Conservation (phyloP, 1,140 invertebrate species). For the Palaemon carinicauda region DNA sequence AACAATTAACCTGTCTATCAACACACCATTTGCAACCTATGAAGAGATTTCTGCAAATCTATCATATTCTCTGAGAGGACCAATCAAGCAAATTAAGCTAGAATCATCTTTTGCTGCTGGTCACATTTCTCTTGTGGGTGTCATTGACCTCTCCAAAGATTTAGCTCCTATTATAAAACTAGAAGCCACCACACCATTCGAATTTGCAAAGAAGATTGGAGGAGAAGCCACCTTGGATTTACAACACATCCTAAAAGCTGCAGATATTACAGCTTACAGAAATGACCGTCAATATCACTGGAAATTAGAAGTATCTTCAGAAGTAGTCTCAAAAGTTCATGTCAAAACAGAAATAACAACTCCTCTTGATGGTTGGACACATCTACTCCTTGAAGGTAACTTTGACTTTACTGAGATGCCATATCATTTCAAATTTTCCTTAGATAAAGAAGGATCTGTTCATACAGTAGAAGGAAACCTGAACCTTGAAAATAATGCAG, state of each 20-base stretch:
- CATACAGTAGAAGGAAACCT: neutral
- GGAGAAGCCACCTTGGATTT: neutral
- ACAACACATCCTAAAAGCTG: neutral
- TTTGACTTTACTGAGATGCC: neutral
- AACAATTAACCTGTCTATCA: neutral
- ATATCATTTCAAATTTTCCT: neutral
- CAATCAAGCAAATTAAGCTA: neutral
- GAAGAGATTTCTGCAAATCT: neutral
- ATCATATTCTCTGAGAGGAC: neutral
- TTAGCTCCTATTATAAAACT: neutral
- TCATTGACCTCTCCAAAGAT: neutral
- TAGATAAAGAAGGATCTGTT: neutral
- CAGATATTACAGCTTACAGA: neutral
- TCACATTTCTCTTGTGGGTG: neutral
- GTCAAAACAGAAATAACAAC: neutral
- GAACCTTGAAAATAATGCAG: neutral
- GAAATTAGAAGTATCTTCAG: neutral
- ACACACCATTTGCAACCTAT: neutral
- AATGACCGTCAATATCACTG: constrained; percentile 2
- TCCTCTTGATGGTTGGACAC: neutral
- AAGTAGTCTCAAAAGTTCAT: neutral
- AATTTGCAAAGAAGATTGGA: neutral
- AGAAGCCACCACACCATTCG: neutral
- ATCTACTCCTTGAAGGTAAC: neutral
- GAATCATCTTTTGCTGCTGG: neutral